Conservation (phyloP, 2,797 vertebrate genomes). For the Alca torda region DNA sequence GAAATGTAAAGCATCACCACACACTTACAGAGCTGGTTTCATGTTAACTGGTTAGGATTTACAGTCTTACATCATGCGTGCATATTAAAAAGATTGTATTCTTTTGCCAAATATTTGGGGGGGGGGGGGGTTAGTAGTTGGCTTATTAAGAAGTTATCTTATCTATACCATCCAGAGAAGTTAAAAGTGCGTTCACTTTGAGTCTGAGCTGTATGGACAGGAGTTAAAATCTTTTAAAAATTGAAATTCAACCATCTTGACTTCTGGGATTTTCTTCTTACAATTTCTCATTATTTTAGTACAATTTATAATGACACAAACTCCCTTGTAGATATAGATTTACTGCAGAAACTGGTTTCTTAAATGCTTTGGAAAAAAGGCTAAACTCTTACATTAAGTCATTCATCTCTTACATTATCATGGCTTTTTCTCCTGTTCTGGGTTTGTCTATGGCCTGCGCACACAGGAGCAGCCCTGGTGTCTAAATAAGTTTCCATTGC, state of each 20-base stretch:
- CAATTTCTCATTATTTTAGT: not conserved
- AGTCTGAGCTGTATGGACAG: not conserved
- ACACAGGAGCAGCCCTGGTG: not conserved
- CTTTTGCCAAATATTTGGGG: not conserved
- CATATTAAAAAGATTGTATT: not conserved
- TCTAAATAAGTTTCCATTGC: not conserved
- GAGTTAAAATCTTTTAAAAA: not conserved
- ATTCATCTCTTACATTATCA: not conserved
- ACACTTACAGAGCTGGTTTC: not conserved
- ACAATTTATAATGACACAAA: not conserved
- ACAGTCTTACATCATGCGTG: not conserved
- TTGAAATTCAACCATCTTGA: not conserved
- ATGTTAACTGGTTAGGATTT: not conserved
- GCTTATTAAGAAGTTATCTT: not conserved
- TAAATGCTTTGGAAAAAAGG: not conserved
- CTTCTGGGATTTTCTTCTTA: not conserved
- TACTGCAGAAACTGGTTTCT: not conserved
- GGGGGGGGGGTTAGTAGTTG: rapidly evolving
- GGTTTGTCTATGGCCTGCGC: not conserved
- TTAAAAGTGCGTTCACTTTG: not conserved
- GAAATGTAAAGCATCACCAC: not conserved
- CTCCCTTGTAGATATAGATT: not conserved
- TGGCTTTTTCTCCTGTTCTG: not conserved
- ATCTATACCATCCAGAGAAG: not conserved
- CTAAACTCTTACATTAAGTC: not conserved